Conservation (phyloP, 2,113 vertebrate species). For the Burhinus bistriatus region DNA sequence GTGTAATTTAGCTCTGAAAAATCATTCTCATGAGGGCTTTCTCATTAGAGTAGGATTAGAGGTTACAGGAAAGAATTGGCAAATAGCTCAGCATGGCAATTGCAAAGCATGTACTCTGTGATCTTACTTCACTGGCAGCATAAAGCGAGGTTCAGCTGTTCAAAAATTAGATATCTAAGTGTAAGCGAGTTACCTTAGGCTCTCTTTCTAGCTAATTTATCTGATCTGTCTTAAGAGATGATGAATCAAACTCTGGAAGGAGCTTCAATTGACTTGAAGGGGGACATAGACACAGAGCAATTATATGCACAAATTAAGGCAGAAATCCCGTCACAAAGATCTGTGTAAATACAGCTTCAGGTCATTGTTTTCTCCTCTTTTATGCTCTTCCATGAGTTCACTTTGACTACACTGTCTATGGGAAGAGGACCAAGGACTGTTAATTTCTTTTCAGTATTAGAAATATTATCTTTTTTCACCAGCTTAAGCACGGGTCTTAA, state of each 20-base stretch:
- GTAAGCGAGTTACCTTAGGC: neutral
- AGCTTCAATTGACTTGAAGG: constrained; percentile 14
- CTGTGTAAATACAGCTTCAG: neutral
- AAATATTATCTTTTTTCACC: neutral
- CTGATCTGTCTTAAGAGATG: neutral
- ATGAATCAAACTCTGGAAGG: constrained; percentile 1
- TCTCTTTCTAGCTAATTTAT: constrained; percentile 9
- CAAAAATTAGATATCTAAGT: neutral
- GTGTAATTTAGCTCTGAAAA: neutral
- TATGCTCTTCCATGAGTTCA: neutral
- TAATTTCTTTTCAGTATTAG: neutral
- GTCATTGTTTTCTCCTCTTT: neutral
- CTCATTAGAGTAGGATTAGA: neutral
- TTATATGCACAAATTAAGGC: constrained; percentile 13
- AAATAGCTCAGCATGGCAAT: neutral
- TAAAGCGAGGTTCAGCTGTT: neutral
- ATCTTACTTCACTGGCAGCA: neutral
- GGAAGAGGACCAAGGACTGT: neutral
- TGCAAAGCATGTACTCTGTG: neutral
- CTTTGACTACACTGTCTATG: neutral
- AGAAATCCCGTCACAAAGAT: neutral
- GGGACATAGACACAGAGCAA: neutral
- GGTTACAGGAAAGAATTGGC: neutral
- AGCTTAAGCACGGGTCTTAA: neutral
- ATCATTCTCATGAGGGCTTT: neutral